A percentile compares a stretch with the other conserved stretches of the same genome.
Evolutionary conservation across 1,140 invertebrate species (phyloP).

Genomic region (Leptinotarsa defecta): DNA sequence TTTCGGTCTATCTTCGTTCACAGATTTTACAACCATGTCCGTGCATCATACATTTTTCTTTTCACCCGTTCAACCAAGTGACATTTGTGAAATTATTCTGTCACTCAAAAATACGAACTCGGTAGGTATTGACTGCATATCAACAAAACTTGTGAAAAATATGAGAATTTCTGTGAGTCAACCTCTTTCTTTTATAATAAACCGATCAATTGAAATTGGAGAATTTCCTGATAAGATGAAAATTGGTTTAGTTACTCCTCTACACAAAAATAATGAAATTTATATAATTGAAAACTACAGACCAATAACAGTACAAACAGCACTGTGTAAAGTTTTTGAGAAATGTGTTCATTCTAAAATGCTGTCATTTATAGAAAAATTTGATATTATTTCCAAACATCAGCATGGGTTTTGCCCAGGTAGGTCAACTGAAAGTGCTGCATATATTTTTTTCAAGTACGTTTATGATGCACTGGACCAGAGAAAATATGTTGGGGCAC

Average conservation of each 20-base stretch:
- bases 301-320: too few species aligned
- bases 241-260: neutral
- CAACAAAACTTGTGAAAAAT: neutral
- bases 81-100: neutral
- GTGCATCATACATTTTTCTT: neutral
- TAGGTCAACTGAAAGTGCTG: too few species aligned
- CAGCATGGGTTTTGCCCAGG: too few species aligned
- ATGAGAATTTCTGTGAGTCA: neutral
- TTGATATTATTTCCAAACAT: too few species aligned
- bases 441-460: too few species aligned
- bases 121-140: neutral
- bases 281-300: too few species aligned
- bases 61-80: neutral
- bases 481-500: too few species aligned
- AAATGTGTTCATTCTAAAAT: too few species aligned
- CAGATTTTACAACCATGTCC: neutral
- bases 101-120: neutral
- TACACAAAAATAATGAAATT: too few species aligned
- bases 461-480: too few species aligned
- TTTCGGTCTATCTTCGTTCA: neutral
- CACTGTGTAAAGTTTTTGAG: too few species aligned
- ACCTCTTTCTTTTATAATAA: neutral
- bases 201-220: neutral
- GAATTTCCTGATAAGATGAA: neutral
- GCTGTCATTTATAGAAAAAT: too few species aligned